These are phyloP conservation scores for Ptilorrhoa leucosticta DNA, from an alignment of 2,113 vertebrate species.

Conservation along the genomic window DNA sequence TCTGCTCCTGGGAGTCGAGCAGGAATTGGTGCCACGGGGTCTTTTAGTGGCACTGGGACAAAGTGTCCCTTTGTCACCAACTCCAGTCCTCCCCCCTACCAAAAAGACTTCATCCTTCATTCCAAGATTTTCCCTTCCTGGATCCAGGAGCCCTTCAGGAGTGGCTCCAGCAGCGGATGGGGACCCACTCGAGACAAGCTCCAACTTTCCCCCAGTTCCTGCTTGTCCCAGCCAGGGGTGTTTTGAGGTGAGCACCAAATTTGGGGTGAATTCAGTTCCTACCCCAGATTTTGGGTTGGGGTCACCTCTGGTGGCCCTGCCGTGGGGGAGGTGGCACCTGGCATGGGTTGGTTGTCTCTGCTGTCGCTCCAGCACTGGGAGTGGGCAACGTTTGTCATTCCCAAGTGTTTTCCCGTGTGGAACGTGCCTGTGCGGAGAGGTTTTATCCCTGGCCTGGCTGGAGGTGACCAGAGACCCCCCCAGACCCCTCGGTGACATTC, in stretches of 20 bases:
- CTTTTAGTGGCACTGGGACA: not conserved
- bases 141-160: not conserved
- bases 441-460: not conserved
- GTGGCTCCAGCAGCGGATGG: not conserved
- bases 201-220: not conserved
- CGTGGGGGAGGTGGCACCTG: not conserved
- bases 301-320: not conserved
- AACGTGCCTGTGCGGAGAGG: too few species aligned
- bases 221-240: not conserved
- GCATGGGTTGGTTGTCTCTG: not conserved
- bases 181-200: accelerated
- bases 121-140: not conserved
- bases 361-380: not conserved
- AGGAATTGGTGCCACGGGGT: not conserved
- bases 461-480: not conserved
- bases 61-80: not conserved
- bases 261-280: not conserved
- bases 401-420: not conserved
- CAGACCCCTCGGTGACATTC: not conserved
- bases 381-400: too few species aligned
- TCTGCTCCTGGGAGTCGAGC: accelerated
- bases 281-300: not conserved
- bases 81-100: not conserved
- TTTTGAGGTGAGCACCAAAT: not conserved
- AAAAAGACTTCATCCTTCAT: accelerated